Evolutionary conservation across 64 coral and sea anemone genomes (phyloP).

Genomic region (Pachyseris speciosa): DNA sequence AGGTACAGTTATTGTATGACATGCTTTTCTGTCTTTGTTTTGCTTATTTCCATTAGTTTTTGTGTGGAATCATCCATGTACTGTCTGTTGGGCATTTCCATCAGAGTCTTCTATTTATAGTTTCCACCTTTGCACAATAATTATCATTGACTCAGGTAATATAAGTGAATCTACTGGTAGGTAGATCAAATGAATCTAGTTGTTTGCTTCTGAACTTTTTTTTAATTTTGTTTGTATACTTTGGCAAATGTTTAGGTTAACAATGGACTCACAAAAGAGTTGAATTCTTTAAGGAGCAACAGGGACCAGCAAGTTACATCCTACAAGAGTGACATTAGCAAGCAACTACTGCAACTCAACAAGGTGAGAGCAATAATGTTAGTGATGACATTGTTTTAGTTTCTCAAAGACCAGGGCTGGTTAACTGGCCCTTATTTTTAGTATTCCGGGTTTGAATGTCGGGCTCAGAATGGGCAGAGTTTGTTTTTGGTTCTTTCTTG

Average conservation of each 20-base stretch:
- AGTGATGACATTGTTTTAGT: too few relatives aligned
- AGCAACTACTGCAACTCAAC: not conserved
- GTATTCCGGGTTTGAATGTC: too few relatives aligned
- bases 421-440: too few relatives aligned
- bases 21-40: too few relatives aligned
- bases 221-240: not conserved
- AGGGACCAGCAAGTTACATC: not conserved
- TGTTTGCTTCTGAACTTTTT: not conserved
- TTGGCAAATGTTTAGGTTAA: not conserved
- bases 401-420: too few relatives aligned
- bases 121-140: not conserved
- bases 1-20: too few relatives aligned
- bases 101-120: too few relatives aligned
- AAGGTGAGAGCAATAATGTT: not conserved
- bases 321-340: not conserved
- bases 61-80: not conserved
- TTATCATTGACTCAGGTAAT: not conserved
- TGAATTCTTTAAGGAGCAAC: not conserved
- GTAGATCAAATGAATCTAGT: too few relatives aligned
- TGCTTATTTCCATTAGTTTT: not conserved
- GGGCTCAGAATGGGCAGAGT: too few relatives aligned
- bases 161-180: too few relatives aligned
- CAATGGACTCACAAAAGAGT: constrained; percentile 1
- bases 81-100: too few relatives aligned
- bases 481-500: too few relatives aligned